These are phyloP conservation scores for Cataglyphis albicans DNA, from an alignment of 2,888 invertebrate species.

Conservation along the genomic window DNA sequence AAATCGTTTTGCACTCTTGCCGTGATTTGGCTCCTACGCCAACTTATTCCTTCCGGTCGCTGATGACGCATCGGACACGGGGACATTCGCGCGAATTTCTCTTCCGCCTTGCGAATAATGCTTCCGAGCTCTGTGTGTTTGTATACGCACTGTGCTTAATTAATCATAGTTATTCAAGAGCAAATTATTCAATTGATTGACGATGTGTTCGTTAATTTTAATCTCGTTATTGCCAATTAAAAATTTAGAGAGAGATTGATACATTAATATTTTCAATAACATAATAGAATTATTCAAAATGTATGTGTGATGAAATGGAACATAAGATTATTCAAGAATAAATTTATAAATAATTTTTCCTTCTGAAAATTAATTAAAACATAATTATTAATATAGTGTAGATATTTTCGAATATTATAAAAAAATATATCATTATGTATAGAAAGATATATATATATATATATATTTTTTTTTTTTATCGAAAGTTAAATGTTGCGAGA, in stretches of 20 bases:
- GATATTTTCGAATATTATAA: background rate
- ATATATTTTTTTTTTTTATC: background rate
- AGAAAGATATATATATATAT: background rate
- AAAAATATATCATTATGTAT: background rate
- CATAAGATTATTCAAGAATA: background rate
- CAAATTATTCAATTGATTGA: background rate
- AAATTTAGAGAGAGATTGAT: background rate
- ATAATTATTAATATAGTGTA: background rate
- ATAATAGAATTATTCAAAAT: background rate
- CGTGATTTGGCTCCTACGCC: slow-evolving; percentile 71
- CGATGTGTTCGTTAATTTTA: background rate
- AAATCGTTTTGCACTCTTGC: slow-evolving; percentile 73
- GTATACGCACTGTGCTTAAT: background rate
- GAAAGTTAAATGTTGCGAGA: background rate
- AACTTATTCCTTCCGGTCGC: slow-evolving; percentile 74
- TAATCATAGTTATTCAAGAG: background rate
- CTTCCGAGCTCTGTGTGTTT: slow-evolving; percentile 13
- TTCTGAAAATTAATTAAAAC: background rate
- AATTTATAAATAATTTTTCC: background rate
- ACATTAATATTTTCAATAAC: background rate
- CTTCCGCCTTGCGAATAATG: slow-evolving; percentile 41
- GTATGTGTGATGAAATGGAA: background rate
- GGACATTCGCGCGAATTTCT: slow-evolving; percentile 38
- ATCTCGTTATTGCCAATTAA: background rate
- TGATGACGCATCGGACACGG: slow-evolving; percentile 54